A percentile compares a stretch with the other conserved stretches of the same genome.
These are phyloP conservation scores for Oreocharis arfaki DNA, from an alignment of 2,113 vertebrate species.

Conservation along the genomic window DNA sequence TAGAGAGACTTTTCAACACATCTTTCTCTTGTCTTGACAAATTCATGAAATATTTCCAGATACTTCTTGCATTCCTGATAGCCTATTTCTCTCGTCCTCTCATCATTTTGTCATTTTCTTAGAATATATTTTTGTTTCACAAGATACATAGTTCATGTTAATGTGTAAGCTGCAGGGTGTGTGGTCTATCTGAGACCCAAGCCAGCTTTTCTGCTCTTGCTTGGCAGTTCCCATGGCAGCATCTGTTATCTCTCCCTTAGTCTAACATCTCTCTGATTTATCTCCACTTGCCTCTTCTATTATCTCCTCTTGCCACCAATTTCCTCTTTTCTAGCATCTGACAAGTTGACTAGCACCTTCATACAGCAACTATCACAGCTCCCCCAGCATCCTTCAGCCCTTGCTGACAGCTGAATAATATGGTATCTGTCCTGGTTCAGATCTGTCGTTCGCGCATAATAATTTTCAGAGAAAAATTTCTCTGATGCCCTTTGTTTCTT, in stretches of 20 bases:
- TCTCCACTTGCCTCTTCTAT: conserved; percentile 26
- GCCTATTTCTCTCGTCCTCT: not conserved
- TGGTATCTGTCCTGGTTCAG: not conserved
- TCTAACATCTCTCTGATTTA: conserved; percentile 30
- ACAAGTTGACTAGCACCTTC: conserved; percentile 33
- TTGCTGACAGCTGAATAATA: conserved; percentile 29
- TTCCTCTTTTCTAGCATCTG: conserved; percentile 16
- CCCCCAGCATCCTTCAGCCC: not conserved
- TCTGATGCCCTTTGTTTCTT: conserved; percentile 3
- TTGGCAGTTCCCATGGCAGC: conserved; percentile 47
- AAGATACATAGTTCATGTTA: not conserved
- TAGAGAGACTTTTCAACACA: not conserved
- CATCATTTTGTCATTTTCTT: not conserved
- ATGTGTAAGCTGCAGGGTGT: not conserved
- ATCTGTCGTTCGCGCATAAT: not conserved
- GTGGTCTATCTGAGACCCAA: not conserved
- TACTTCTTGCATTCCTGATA: not conserved
- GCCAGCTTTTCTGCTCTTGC: not conserved
- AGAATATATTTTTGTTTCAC: not conserved
- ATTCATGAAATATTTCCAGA: not conserved
- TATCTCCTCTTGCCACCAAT: conserved; percentile 56
- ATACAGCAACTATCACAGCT: not conserved
- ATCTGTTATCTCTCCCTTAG: not conserved
- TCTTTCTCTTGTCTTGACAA: not conserved
- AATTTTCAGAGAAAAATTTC: not conserved